phyloP scores from a whole-genome alignment of 2,797 vertebrate genomes.

The Chromobotia macracanthus region DNA sequence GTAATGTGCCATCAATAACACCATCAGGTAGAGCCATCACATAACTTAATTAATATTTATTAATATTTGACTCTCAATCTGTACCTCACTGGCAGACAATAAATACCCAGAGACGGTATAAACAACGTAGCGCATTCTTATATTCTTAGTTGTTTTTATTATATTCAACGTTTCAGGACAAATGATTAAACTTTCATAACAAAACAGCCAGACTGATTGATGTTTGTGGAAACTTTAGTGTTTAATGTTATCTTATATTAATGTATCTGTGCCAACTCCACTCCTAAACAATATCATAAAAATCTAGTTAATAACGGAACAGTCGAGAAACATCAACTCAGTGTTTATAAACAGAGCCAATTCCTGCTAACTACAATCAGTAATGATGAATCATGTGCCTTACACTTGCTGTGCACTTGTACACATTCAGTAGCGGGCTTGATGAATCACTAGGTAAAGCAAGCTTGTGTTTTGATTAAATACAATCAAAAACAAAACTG shows the following conservation, averaged over 20 bases:
- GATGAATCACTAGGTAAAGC: constrained; percentile 24
- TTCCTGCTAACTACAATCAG: neutral
- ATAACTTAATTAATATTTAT: neutral
- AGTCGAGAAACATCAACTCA: neutral
- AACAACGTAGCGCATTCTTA: neutral
- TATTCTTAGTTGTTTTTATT: neutral
- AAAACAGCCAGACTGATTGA: neutral
- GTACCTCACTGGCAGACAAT: too few species aligned
- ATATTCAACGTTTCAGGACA: neutral
- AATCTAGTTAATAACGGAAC: neutral
- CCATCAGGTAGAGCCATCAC: neutral
- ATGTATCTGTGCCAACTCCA: neutral
- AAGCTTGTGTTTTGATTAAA: constrained; percentile 22
- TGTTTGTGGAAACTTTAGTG: neutral
- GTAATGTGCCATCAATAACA: too few species aligned
- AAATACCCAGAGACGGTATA: too few species aligned
- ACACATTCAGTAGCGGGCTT: neutral
- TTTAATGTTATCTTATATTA: neutral
- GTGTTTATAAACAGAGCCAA: neutral
- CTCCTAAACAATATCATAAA: neutral
- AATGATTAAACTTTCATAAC: neutral
- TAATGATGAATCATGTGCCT: constrained; percentile 6
- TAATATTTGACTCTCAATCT: neutral
- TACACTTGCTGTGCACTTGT: neutral
- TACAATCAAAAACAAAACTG: constrained; percentile 4